Conservation (phyloP, 2,888 invertebrate genomes). For the Idaea biselata region DNA sequence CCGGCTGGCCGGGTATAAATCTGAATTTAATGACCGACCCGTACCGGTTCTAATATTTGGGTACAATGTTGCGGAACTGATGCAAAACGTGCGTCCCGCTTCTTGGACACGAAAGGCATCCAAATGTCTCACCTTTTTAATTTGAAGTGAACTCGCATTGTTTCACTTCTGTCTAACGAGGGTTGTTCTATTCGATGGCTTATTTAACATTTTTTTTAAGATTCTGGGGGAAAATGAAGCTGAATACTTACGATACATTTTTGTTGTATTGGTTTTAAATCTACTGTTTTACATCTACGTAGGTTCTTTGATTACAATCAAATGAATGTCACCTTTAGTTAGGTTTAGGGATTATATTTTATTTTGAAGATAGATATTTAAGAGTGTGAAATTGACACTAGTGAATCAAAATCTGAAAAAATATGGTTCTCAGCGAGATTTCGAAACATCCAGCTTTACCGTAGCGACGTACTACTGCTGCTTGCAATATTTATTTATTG, state of each 20-base stretch:
- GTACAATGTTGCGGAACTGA: constrained; percentile 62
- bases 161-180: constrained; percentile 18
- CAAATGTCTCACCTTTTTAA: constrained; percentile 35
- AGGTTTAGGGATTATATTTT: too few relatives aligned
- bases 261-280: too few relatives aligned
- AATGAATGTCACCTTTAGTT: too few relatives aligned
- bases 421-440: too few relatives aligned
- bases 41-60: constrained; percentile 64
- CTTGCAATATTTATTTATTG: too few relatives aligned
- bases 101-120: constrained; percentile 12
- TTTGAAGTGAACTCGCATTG: constrained; percentile 22
- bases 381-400: too few relatives aligned
- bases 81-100: constrained; percentile 6
- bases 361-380: too few relatives aligned
- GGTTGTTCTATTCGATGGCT: constrained; percentile 15
- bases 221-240: not conserved
- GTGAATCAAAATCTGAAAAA: too few relatives aligned
- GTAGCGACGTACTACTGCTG: too few relatives aligned
- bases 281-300: too few relatives aligned
- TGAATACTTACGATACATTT: not conserved
- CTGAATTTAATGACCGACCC: constrained; percentile 75
- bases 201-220: constrained; percentile 20
- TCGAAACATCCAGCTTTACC: too few relatives aligned
- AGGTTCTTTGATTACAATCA: too few relatives aligned
- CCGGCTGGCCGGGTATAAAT: constrained; percentile 71